Evolutionary conservation across 2,888 invertebrate genomes (phyloP).

Genomic region (Drosophila yooni): DNA sequence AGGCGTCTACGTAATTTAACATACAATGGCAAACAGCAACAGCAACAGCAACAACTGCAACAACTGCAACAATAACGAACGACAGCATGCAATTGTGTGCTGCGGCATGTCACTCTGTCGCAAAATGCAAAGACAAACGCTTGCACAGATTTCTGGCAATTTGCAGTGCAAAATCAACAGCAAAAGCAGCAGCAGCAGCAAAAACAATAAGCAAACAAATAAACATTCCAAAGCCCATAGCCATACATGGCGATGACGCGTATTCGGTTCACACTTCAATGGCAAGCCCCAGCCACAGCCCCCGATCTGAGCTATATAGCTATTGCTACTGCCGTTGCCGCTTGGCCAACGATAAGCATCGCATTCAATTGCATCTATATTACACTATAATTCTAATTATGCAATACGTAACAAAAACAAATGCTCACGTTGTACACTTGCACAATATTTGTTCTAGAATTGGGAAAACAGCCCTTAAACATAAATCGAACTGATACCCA

Average conservation of each 20-base stretch:
- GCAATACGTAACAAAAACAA: neutral
- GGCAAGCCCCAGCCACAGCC: slow-evolving; percentile 15
- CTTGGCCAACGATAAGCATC: slow-evolving; percentile 46
- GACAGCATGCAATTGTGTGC: slow-evolving; percentile 63
- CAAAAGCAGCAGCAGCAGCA: slow-evolving; percentile 16
- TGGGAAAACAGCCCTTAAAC: neutral
- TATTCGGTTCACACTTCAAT: slow-evolving; percentile 57
- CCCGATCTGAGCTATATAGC: neutral
- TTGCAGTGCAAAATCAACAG: slow-evolving; percentile 21
- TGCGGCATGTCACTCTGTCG: slow-evolving; percentile 58
- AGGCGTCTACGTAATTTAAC: slow-evolving; percentile 78
- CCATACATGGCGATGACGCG: slow-evolving; percentile 56
- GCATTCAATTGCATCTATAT: slow-evolving; percentile 10
- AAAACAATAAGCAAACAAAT: slow-evolving; percentile 28
- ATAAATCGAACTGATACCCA: neutral
- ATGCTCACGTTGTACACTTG: neutral
- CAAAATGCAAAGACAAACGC: slow-evolving; percentile 54
- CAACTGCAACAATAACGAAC: slow-evolving; percentile 8
- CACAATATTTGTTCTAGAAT: neutral
- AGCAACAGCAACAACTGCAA: slow-evolving; percentile 22
- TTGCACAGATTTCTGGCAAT: slow-evolving; percentile 69
- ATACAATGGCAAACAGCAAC: slow-evolving; percentile 67
- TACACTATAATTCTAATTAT: neutral
- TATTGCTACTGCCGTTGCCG: slow-evolving; percentile 30
- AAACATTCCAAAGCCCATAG: slow-evolving; percentile 51